Base-by-base conservation (phyloP, 2,113 vertebrate genomes). In the Mus pahari region DNA sequence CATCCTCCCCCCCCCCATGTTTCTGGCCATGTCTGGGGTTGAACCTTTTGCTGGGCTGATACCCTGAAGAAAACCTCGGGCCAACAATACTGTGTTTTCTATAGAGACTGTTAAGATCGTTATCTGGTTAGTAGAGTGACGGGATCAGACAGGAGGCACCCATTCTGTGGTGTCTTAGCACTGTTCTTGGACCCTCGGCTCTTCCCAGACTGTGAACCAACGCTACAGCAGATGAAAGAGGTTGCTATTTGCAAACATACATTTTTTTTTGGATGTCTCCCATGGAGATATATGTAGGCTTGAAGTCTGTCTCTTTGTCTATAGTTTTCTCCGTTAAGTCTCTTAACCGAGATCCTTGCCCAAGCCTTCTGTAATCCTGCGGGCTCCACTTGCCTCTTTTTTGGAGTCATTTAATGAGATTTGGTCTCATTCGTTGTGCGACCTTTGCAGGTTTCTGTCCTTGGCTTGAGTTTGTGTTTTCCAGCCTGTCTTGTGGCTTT, bases 231-330 rank as follows among this genome's bases (percentile, higher is more conserved):
- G 97, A 97, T 95, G 97, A 97, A 70, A 58, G 31, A 89, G 48
- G 31, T 78, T 95, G 89, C 95, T 97, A 96, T 98, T 97, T 97
- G 97, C 97, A 97, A 97, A 98, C 97, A 97, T 92, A 95, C 81
- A 48, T 96, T 39, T 55, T 60, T n/a, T 87, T 94, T 92, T 91
- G 93, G 95, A 92, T 33, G 96, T 95, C 94, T 95, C 95, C 94
- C 97, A 95, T 92, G 96, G 97, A 96, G 92, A 91, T 97, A 92
- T 96, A 97, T 82, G 91, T 94, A 96, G 95, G 74, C 87, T 97
- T 96, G 96, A 92, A 91, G 94, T 90, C 96, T 86, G 94, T 94
- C 82, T 95, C 95, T 96, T 91, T 83, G 92, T 92, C 92, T 86
- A 6, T 92, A 83, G 45, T 81, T 93, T 97, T 88, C 70, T 91